phyloP scores from a whole-genome alignment of 2,113 vertebrate species.

The Daphoenositta chrysoptera region DNA sequence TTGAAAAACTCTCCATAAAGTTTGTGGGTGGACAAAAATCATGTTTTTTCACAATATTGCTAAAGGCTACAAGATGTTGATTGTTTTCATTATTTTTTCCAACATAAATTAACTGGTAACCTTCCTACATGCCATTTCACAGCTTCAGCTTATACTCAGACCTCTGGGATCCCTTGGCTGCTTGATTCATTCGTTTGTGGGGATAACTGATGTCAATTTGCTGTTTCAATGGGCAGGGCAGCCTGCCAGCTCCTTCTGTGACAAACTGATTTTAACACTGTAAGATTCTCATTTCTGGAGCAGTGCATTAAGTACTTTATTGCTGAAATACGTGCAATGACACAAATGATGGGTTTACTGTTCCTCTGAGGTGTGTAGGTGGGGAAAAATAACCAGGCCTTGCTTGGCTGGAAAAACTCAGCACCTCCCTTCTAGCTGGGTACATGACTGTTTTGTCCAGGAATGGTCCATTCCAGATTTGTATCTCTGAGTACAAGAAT shows the following conservation, averaged over 20 bases:
- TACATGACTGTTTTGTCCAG: background rate
- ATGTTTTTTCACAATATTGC: background rate
- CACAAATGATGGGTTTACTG: background rate
- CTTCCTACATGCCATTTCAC: background rate
- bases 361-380: background rate
- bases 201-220: background rate
- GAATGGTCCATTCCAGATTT: background rate
- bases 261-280: constrained; percentile 23
- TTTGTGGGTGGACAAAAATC: background rate
- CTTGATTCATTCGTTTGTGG: background rate
- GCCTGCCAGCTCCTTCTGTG: constrained; percentile 16
- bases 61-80: background rate
- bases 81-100: background rate
- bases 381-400: background rate
- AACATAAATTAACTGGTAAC: background rate
- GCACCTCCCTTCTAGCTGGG: background rate
- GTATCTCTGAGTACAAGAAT: background rate
- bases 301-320: background rate
- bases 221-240: constrained; percentile 30
- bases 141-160: background rate
- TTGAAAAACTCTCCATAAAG: background rate
- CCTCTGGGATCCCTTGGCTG: background rate
- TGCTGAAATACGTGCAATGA: background rate
- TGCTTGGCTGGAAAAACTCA: background rate
- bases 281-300: background rate